Evolutionary conservation across 2,113 vertebrate genomes (phyloP), one percentile per base, ranked within the genome.

Genomic region (Pelobates fuscus): DNA sequence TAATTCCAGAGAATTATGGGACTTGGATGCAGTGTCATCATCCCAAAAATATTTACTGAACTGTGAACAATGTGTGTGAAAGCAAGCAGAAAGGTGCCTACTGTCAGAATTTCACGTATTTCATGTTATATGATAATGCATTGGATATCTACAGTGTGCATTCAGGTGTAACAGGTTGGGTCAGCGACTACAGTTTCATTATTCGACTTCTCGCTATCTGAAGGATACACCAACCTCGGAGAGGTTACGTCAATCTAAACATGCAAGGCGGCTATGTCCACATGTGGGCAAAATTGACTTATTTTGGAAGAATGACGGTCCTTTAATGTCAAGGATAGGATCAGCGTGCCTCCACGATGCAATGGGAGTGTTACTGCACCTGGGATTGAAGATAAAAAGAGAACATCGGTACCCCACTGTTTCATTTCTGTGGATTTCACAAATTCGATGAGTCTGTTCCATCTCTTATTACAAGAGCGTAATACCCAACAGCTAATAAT

Each of bases 371-470:
- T 49, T 80, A 25, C 27, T 37, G 60, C 27, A 75, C 46, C 52
- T 66, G 14, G 62, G 55, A 67, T 65, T 1, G n/a, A 17, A 67
- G 43, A 62, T 23, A 41, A 78, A 83, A 79, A 57, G 37, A 80
- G 69, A 44, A 68, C 71, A 55, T 4, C 20, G 64, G 26, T 63
- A 49, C 82, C 76, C 67, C 1, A 4, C 5, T 8, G 54, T 55
- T 65, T 43, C 27, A 2, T 37, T 65, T 70, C 49, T 29, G 49
- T 44, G 26, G 4, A 0, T 23, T 29, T 76, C 77, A 81, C 29
- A 79, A 82, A 54, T 66, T 67, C 3, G 72, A 82, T 79, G 66
- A 70, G 41, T 58, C 49, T 27, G 78, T 72, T 81, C 46, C 27
- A 68, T 65, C 80, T 49, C 0, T 18, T 12, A 77, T 69, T 1